These are phyloP conservation scores for Drosophila auraria DNA, from an alignment of 1,140 invertebrate species.

Conservation along the genomic window DNA sequence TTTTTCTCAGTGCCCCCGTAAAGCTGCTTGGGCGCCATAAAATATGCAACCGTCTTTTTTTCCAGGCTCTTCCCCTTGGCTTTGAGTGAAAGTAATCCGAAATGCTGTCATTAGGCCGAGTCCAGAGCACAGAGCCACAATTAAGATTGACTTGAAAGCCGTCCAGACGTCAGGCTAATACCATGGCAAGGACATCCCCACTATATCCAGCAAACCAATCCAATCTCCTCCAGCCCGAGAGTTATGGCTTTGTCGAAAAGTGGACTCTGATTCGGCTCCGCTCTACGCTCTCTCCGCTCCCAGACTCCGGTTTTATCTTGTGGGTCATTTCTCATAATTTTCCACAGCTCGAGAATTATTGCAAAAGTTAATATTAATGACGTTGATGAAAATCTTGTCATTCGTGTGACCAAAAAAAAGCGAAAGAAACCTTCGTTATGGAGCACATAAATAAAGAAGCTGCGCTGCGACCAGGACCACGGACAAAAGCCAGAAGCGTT, in stretches of 20 bases:
- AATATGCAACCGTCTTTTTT: conserved; percentile 67
- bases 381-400: conserved; percentile 84
- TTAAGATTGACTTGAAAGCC: conserved; percentile 78
- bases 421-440: conserved; percentile 58
- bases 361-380: conserved; percentile 84
- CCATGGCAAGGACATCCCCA: conserved; percentile 40
- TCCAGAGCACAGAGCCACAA: conserved; percentile 53
- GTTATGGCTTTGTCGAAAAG: conserved; percentile 75
- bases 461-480: conserved; percentile 46
- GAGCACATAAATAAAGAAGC: conserved; percentile 73
- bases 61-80: conserved; percentile 6
- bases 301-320: conserved; percentile 60
- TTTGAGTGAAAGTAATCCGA: conserved; percentile 80
- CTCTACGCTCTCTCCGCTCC: conserved; percentile 1
- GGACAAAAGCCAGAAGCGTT: conserved; percentile 69
- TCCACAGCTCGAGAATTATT: conserved; percentile 78
- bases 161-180: conserved; percentile 56
- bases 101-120: conserved; percentile 75
- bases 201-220: conserved; percentile 40
- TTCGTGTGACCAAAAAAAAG: conserved; percentile 66
- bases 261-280: conserved; percentile 47
- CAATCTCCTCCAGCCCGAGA: conserved; percentile 50
- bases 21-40: conserved; percentile 63
- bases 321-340: conserved; percentile 83
- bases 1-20: conserved; percentile 26